phyloP scores from a whole-genome alignment of 2,888 invertebrate genomes.

The Malthinus seriepunctatus region DNA sequence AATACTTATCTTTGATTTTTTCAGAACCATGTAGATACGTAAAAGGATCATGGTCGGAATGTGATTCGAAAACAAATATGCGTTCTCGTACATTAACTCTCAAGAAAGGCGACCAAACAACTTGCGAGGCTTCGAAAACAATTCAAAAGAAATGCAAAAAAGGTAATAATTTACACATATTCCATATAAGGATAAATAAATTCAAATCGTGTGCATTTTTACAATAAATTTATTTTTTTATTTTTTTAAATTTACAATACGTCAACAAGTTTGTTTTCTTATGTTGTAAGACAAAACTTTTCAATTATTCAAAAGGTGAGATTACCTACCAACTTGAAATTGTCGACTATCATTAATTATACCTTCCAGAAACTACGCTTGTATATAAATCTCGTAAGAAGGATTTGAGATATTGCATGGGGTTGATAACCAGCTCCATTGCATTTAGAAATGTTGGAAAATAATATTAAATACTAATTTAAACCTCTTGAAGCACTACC shows the following conservation, averaged over 20 bases:
- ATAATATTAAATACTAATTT: slow-evolving; percentile 21
- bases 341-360: slow-evolving; percentile 6
- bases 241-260: neutral
- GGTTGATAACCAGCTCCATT: slow-evolving; percentile 11
- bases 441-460: slow-evolving; percentile 16
- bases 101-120: slow-evolving; percentile 80
- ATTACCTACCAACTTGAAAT: neutral
- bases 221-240: neutral
- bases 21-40: slow-evolving; percentile 80
- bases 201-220: slow-evolving; percentile 1
- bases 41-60: slow-evolving; percentile 87
- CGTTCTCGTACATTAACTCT: slow-evolving; percentile 80
- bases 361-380: neutral
- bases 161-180: slow-evolving; percentile 59
- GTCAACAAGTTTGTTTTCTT: neutral
- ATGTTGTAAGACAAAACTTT: neutral
- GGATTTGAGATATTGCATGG: slow-evolving; percentile 28
- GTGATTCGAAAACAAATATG: slow-evolving; percentile 81
- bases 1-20: slow-evolving; percentile 26
- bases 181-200: slow-evolving; percentile 13
- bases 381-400: slow-evolving; percentile 6
- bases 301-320: slow-evolving; percentile 6
- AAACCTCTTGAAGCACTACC: slow-evolving; percentile 14
- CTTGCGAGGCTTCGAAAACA: slow-evolving; percentile 81
- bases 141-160: slow-evolving; percentile 93